A percentile compares a stretch with the other conserved stretches of the same genome.
Evolutionary conservation across 2,888 invertebrate genomes (phyloP).

Genomic region (Drosophila helvetica): DNA sequence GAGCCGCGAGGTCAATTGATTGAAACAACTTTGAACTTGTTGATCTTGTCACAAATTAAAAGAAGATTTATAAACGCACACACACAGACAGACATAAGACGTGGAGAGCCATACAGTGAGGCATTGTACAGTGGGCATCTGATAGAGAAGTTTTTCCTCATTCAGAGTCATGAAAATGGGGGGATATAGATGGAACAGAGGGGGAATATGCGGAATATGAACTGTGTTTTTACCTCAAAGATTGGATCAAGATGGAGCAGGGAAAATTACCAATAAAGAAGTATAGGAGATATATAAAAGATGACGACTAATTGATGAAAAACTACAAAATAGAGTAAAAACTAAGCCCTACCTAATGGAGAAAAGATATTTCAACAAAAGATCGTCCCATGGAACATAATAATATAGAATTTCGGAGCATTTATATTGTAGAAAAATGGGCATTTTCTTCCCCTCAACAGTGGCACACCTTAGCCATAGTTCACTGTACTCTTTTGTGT

Average conservation of each 20-base stretch:
- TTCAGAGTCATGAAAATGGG: neutral
- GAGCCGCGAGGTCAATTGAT: constrained; percentile 84
- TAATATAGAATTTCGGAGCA: too few species aligned
- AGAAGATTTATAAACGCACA: constrained; percentile 82
- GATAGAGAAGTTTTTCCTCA: neutral
- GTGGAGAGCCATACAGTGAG: constrained; percentile 15
- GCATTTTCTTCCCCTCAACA: neutral
- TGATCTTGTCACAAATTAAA: constrained; percentile 85
- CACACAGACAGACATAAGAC: constrained; percentile 30
- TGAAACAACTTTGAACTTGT: constrained; percentile 84
- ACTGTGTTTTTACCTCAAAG: too few species aligned
- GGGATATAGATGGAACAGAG: too few species aligned
- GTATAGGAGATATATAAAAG: too few species aligned
- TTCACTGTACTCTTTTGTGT: constrained; percentile 9
- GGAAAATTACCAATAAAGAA: too few species aligned
- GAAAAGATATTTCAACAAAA: neutral
- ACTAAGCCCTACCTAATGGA: too few species aligned
- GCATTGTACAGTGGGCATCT: constrained; percentile 48
- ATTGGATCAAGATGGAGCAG: too few species aligned
- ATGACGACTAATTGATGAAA: too few species aligned
- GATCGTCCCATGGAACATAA: neutral
- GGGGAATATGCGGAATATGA: too few species aligned
- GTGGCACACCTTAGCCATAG: neutral
- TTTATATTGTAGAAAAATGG: neutral
- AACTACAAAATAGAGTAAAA: too few species aligned